Evolutionary conservation across 2,113 vertebrate species (phyloP), one percentile per base, ranked within the genome.

Genomic region (Elgaria multicarinata): DNA sequence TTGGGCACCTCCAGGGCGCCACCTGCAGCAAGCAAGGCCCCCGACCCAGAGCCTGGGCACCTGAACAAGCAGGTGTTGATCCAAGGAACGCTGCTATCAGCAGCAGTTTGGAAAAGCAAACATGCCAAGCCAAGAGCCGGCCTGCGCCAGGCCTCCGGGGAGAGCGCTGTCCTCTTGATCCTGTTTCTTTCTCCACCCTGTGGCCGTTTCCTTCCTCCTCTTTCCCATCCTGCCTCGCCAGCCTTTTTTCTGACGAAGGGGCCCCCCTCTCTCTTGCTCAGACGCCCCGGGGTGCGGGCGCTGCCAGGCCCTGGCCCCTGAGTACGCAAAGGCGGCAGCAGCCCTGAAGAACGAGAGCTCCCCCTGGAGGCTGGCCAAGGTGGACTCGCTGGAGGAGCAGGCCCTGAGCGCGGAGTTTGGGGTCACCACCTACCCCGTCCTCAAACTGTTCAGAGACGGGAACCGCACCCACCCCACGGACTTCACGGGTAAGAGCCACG

Each of bases 271-370:
- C 62, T 89, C 31, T 39, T 91, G 71, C 50, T 0, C 92, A 99
- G 99, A 99, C 0, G 98, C 98, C 0, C 98, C 98, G 0, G 98
- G 98, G 99, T 99, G 98, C 1, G 96, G 97, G 44, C 98, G 98
- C 95, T 99, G 99, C 87, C 93, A 94, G 91, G 94, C 44, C 0
- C 90, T 99, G 91, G 98, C 98, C 77, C 98, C 99, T 0, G 82
- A 98, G 67, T 99, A 97, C 1, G 95, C 96, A 2, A 96, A 96
- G 89, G 98, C 97, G 0, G 98, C 99, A 0, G 82, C 86, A 0
- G 58, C 81, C 39, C 96, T 99, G 92, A 98, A 97, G 92, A 92
- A 94, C 0, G 96, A 97, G 78, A 96, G 96, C 0, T 71, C 92
- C 0, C 80, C 1, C 0, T 94, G 95, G 1, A 95, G 95, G 28